phyloP scores from a whole-genome alignment of 2,797 vertebrate genomes.

The Graptemys geographica region DNA sequence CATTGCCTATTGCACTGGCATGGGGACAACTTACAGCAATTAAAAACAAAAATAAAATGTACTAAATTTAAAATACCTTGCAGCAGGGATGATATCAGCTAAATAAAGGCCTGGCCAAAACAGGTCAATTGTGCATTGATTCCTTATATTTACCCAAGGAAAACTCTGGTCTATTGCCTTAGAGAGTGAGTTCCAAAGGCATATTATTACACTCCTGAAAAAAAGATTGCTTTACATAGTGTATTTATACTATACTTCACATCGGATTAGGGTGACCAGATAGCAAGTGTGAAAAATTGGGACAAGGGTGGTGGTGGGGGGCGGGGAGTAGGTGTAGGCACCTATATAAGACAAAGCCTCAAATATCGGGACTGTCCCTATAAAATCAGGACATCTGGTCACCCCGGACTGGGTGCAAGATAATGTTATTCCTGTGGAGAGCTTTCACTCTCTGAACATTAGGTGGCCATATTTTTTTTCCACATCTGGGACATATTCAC shows the following conservation, averaged over 20 bases:
- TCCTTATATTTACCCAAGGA: neutral
- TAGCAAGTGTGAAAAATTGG: too few relatives aligned
- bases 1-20: neutral
- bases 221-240: neutral
- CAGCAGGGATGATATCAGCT: neutral
- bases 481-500: neutral
- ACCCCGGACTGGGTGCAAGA: neutral
- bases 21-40: neutral
- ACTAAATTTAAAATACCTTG: neutral
- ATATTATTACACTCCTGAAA: neutral
- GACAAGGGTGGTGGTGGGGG: too few relatives aligned
- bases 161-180: neutral
- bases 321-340: too few relatives aligned
- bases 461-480: neutral
- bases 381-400: too few relatives aligned
- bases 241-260: neutral
- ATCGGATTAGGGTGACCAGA: neutral
- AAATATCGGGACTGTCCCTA: too few relatives aligned
- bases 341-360: too few relatives aligned
- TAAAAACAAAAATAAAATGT: neutral
- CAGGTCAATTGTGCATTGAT: neutral
- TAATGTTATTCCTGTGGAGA: neutral
- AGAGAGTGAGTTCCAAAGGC: neutral
- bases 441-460: neutral
- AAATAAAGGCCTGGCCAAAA: neutral